These are phyloP conservation scores for Sphenodon punctatus DNA, from an alignment of 2,797 vertebrate genomes.

Conservation along the genomic window DNA sequence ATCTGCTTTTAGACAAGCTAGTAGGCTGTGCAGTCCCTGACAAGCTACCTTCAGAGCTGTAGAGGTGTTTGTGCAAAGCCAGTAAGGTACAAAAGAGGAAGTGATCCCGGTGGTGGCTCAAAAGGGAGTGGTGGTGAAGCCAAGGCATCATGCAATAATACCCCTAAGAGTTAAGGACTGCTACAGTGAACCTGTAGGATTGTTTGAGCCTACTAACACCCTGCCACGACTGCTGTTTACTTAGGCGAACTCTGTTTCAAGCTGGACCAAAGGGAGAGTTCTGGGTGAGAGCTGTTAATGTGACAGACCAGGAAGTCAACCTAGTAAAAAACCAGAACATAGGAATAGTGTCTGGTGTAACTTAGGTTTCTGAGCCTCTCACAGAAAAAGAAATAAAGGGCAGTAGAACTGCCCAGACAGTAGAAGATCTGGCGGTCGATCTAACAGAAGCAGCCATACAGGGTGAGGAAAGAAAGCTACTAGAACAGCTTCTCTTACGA, in stretches of 20 bases:
- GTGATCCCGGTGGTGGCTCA: background rate
- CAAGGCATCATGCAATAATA: background rate
- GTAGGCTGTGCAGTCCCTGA: background rate
- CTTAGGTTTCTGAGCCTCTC: no score
- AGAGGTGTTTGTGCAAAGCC: background rate
- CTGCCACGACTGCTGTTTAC: background rate
- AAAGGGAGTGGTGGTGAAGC: background rate
- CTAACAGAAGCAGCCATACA: no score
- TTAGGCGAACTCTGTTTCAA: background rate
- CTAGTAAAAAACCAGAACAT: no score
- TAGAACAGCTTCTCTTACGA: background rate
- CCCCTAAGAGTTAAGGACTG: background rate
- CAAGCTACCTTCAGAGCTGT: background rate
- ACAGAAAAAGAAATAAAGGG: no score
- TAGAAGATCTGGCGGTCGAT: background rate
- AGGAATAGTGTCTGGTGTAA: no score
- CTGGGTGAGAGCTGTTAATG: no score
- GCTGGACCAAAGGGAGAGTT: no score
- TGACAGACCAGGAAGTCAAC: no score
- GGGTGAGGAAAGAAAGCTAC: background rate
- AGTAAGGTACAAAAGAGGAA: rapidly evolving
- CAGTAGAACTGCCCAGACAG: background rate
- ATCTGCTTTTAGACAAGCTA: background rate
- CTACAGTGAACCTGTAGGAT: no score
- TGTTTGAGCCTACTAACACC: no score